Evolutionary conservation across 2,888 invertebrate genomes (phyloP), one percentile per base, ranked within the genome.

Genomic region (Ormyrus rosae): DNA sequence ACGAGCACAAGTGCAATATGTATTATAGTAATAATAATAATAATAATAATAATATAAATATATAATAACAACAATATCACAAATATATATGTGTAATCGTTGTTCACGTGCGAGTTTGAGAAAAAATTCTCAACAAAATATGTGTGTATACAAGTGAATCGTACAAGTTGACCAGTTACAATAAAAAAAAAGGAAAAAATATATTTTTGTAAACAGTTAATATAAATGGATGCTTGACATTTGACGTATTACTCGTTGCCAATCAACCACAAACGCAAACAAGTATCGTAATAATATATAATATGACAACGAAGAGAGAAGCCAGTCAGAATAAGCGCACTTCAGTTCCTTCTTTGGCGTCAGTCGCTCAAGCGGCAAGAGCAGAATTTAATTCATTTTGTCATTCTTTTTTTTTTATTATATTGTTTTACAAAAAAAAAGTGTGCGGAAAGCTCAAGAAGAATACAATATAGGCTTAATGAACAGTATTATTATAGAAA

Each of bases 331-430:
- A 83, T 78, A 88, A 88, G 88, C 87, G 86, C 81, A 86, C 86
- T 67, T 72, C 61, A 67, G 56, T 73, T 53, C 9, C 60, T 71
- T 72, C 85, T 84, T 84, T 84, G 86, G 87, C 72, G 63, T 68
- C 86, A 87, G 84, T 86, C 85, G 86, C 87, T 86, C 85, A 88
- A 89, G 89, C 88, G 85, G 85, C 84, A 89, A 87, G 88, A 88
- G 86, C 85, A 86, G 81, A 85, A 55, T 45, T 45, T 11, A 65
- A 50, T 67, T 53, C 8, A 50, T 58, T 67, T 51, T 58, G 9
- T 13, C 34, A 46, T 55, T 71, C 34, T 46, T 46, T 85, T 82
- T 56, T 46, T 71, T 79, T 76, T 72, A 83, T 82, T 83, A 78
- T 74, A 83, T 82, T 83, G 77, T 74, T 76, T 78, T 78, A 77